phyloP scores from a whole-genome alignment of 2,797 vertebrate species.

The Lutjanus argentimaculatus region DNA sequence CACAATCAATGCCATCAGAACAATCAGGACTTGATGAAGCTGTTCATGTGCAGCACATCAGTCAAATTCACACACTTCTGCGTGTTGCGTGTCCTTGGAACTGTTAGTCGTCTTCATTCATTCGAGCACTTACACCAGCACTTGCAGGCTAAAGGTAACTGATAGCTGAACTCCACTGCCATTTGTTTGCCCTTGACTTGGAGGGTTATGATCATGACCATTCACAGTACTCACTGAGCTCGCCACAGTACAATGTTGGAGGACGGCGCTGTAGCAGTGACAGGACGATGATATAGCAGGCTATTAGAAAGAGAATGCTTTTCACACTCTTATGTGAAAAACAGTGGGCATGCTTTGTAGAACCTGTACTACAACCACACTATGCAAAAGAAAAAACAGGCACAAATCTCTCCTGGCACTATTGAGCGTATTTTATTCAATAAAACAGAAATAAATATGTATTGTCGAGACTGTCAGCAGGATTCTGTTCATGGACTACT shows the following conservation, averaged over 20 bases:
- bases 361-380: neutral
- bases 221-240: slow-evolving; percentile 9
- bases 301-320: slow-evolving; percentile 20
- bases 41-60: slow-evolving; percentile 16
- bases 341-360: neutral
- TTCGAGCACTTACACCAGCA: neutral
- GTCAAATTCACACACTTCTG: neutral
- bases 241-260: slow-evolving; percentile 24
- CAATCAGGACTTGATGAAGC: slow-evolving; percentile 29
- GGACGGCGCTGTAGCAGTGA: slow-evolving; percentile 11
- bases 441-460: neutral
- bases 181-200: slow-evolving; percentile 58
- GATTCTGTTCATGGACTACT: neutral
- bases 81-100: slow-evolving; percentile 21
- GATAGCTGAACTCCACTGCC: slow-evolving; percentile 28
- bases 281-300: slow-evolving; percentile 33
- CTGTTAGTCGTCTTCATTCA: slow-evolving; percentile 29
- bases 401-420: neutral
- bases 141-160: slow-evolving; percentile 25
- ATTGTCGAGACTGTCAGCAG: neutral
- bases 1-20: slow-evolving; percentile 30
- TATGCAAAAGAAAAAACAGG: neutral
- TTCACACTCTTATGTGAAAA: slow-evolving; percentile 9
- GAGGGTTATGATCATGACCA: slow-evolving; percentile 42
- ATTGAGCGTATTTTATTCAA: neutral